Conservation (phyloP, 2,797 vertebrate genomes). For the Dallia pectoralis region DNA sequence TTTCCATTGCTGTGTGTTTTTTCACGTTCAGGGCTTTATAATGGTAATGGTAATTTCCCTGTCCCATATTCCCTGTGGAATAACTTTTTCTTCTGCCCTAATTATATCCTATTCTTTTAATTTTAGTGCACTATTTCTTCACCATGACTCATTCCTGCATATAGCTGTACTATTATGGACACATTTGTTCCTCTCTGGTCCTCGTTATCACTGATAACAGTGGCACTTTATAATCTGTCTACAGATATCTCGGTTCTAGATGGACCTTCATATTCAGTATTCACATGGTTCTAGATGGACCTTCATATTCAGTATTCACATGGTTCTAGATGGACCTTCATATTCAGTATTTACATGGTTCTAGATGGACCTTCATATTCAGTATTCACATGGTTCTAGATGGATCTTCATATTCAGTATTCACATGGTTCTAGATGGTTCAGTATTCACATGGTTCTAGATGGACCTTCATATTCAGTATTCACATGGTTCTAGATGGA, state of each 20-base stretch:
- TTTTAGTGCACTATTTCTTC: background rate
- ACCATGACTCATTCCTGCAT: too few species aligned
- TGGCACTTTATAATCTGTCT: constrained; percentile 40
- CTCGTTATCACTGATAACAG: constrained; percentile 47
- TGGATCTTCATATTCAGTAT: constrained; percentile 33
- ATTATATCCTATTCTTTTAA: background rate
- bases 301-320: constrained; percentile 33
- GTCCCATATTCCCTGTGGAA: constrained; percentile 22
- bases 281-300: constrained; percentile 43
- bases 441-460: too few species aligned
- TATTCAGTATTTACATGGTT: constrained; percentile 45
- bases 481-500: constrained; percentile 43
- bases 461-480: constrained; percentile 39
- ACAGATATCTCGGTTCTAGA: constrained; percentile 36
- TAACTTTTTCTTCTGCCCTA: constrained; percentile 13
- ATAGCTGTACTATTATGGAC: background rate
- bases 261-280: constrained; percentile 33
- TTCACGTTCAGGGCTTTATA: constrained; percentile 43
- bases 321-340: constrained; percentile 39
- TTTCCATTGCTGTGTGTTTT: constrained; percentile 53
- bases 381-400: constrained; percentile 40
- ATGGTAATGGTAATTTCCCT: constrained; percentile 45
- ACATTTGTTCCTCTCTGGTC: constrained; percentile 37
- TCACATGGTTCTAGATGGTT: constrained; percentile 43
- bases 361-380: constrained; percentile 40